phyloP scores from a whole-genome alignment of 2,888 invertebrate species.

The Tipula lateralis region DNA sequence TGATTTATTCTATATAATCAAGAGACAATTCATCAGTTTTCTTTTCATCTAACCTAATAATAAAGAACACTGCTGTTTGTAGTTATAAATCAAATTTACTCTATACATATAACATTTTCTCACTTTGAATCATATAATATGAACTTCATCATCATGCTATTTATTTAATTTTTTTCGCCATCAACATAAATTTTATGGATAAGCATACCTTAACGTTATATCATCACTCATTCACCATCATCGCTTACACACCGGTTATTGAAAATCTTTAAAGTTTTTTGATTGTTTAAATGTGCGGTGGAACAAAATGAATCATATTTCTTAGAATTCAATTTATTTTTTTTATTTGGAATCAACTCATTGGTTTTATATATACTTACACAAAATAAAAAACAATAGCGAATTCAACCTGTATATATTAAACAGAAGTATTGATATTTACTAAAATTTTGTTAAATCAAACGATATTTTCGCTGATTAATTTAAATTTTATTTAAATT shows the following conservation, averaged over 20 bases:
- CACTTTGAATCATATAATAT: neutral
- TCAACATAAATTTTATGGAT: neutral
- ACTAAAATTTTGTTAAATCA: neutral
- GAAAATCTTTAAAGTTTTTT: neutral
- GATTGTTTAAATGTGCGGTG: neutral
- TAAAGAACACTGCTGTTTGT: neutral
- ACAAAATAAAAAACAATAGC: too few species aligned
- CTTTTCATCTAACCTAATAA: neutral
- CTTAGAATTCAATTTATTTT: neutral
- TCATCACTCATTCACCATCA: neutral
- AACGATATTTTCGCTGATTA: too few species aligned
- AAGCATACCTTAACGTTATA: neutral
- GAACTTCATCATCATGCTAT: neutral
- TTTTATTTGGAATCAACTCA: neutral
- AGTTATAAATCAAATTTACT: neutral
- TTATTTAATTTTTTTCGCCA: neutral
- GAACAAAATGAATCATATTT: neutral
- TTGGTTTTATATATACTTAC: too few species aligned
- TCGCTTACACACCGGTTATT: neutral
- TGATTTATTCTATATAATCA: neutral
- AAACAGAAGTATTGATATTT: too few species aligned
- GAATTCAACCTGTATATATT: too few species aligned
- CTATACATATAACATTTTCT: neutral
- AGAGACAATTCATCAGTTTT: slow-evolving; percentile 1
- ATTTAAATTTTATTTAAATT: too few species aligned